Evolutionary conservation across 2,888 invertebrate species (phyloP), one percentile per base, ranked within the genome.

Genomic region (Tetramorium bicarinatum): DNA sequence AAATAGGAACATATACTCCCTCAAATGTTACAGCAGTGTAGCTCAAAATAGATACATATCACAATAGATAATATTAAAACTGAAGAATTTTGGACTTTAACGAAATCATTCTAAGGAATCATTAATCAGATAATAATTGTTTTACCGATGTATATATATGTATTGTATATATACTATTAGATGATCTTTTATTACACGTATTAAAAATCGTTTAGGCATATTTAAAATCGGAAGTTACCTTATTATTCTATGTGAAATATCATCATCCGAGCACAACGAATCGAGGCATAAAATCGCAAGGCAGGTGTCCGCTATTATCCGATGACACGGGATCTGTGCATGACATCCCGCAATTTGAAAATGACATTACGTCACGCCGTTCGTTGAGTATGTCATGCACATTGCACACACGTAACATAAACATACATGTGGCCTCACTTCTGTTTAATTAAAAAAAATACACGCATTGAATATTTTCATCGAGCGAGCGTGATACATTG

Each of bases 381-480:
- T 80, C 72, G 79, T 72, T 38, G 59, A 72, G 41, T 72, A 47
- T 59, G 72, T 80, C 79, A 80, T 25, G 59, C 72, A 72, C 79
- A 71, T 29, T 25, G 47, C 72, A 72, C 79, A 71, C 41, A 9
- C 59, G 79, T 72, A 79, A 79, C 59, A 79, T 79, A 72, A 80
- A 69, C 75, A 75, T 44, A 41, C 41, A 66, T 38, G 34, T 72
- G 47, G 18, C 21, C 21, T 49, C 25, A 38, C 47, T 71, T 47
- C 44, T 71, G 47, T 80, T 80, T 80, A 80, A 72, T 80, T 72
- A 25, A 72, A 80, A 80, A 76, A 80, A 80, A 47, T 61, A 38
- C 41, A 64, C 15, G 29, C 47, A 59, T 34, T 81, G 38, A 77
- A 83, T 82, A 83, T 83, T 79, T 59, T 49, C 47, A n/a, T 18